Evolutionary conservation across 2,888 invertebrate genomes (phyloP).

Genomic region (Dicyrtomina minuta): DNA sequence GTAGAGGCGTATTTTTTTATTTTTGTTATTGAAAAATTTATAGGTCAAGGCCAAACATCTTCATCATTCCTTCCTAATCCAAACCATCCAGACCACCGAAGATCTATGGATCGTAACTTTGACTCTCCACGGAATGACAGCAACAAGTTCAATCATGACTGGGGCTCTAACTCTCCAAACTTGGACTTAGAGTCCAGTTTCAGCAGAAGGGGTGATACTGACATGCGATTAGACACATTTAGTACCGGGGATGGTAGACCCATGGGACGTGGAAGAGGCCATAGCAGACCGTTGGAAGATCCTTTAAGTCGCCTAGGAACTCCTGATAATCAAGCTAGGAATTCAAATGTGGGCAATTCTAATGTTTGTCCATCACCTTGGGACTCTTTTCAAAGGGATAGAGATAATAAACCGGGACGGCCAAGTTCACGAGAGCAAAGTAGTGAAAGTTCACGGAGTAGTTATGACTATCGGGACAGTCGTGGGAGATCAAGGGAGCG

Average conservation of each 20-base stretch:
- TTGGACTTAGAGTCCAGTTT: neutral
- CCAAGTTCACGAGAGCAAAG: constrained; percentile 7
- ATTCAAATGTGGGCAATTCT: neutral
- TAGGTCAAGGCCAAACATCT: neutral
- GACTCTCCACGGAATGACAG: neutral
- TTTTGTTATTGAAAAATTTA: neutral
- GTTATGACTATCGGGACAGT: neutral
- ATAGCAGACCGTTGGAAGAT: neutral
- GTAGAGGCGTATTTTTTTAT: too few species aligned
- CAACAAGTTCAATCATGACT: neutral
- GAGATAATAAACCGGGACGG: neutral
- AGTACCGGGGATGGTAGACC: neutral
- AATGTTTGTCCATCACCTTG: neutral
- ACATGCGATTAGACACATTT: constrained; percentile 21
- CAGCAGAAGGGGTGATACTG: constrained; percentile 28
- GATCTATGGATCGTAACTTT: neutral
- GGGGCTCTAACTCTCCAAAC: constrained; percentile 4
- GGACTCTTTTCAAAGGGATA: neutral
- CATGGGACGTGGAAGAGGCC: constrained; percentile 17
- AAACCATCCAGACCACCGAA: neutral
- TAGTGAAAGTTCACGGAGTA: neutral
- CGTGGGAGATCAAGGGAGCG: constrained; percentile 2
- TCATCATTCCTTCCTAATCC: neutral
- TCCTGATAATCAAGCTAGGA: neutral
- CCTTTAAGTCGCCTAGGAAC: neutral